These are phyloP conservation scores for Leptogaster cylindrica DNA, from an alignment of 2,888 invertebrate genomes.

Conservation along the genomic window DNA sequence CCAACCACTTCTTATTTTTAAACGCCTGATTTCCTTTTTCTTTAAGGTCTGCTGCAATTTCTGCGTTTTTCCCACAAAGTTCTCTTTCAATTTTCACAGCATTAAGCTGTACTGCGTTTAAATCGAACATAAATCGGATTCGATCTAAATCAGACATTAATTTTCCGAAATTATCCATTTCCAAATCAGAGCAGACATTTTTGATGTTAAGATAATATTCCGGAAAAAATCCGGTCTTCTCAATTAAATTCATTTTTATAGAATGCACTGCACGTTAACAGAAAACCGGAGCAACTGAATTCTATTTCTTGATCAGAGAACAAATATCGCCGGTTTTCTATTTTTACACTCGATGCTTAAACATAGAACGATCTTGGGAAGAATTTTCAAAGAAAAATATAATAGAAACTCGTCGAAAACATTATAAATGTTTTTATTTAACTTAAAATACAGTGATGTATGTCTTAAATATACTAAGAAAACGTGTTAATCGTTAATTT, in stretches of 20 bases:
- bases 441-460: no score
- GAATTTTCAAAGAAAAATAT: no score
- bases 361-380: no score
- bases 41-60: constrained; percentile 70
- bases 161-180: constrained; percentile 69
- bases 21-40: constrained; percentile 76
- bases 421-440: no score
- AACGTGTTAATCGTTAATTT: no score
- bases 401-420: no score
- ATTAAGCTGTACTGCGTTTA: constrained; percentile 62
- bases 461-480: no score
- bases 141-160: constrained; percentile 71
- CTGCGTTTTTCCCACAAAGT: constrained; percentile 64
- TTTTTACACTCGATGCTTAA: constrained; percentile 20
- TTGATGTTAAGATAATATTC: constrained; percentile 69
- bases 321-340: not conserved
- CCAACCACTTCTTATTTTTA: constrained; percentile 71
- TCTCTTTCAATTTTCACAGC: constrained; percentile 64
- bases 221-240: constrained; percentile 66
- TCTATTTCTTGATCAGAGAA: not conserved
- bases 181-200: constrained; percentile 65
- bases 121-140: constrained; percentile 67
- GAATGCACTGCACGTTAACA: no score
- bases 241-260: constrained; percentile 53
- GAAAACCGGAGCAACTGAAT: not conserved